phyloP scores from a whole-genome alignment of 2,113 vertebrate genomes.

The human (Homo sapiens) region GRCh38 chr16:4885501-4886000 shows the following conservation, averaged over 20 bases:
- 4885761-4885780: conserved; percentile 93
- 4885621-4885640: conserved; percentile 92
- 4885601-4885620: conserved; percentile 92
- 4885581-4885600: conserved; percentile 91
- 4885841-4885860: conserved; percentile 93
- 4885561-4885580: conserved; percentile 90
- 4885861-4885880: conserved; percentile 91
- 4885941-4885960: conserved; percentile 93
- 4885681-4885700: conserved; percentile 93
- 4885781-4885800: conserved; percentile 89
- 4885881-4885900: conserved; percentile 92
- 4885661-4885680: conserved; percentile 95
- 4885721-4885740: conserved; percentile 87
- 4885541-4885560: conserved; percentile 90
- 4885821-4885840: conserved; percentile 95
- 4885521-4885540: conserved; percentile 90
- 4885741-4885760: conserved; percentile 91
- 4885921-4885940: conserved; percentile 92
- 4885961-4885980: conserved; percentile 93
- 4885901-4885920: conserved; percentile 90
- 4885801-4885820: conserved; percentile 92
- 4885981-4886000: conserved; percentile 82
- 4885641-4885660: conserved; percentile 93
- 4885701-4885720: conserved; percentile 88
- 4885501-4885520: conserved; percentile 90